Percentiles rank a stretch among this genome's conserved stretches.
These are phyloP conservation scores for Linnaemya vulpina DNA, from an alignment of 2,888 invertebrate species.

Conservation along the genomic window DNA sequence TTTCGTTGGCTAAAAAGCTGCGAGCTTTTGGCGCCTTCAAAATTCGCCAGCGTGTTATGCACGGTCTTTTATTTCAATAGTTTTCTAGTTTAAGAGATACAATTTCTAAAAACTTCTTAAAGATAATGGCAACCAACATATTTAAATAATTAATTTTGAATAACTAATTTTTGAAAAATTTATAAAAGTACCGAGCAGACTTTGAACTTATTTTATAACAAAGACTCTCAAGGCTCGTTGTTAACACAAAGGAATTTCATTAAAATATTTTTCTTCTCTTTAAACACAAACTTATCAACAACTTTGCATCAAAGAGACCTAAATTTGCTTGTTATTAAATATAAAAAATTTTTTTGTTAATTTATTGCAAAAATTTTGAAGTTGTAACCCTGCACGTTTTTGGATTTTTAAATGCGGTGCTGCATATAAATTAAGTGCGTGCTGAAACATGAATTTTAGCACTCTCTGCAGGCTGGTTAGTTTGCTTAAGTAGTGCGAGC, in stretches of 20 bases:
- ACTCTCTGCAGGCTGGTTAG: conserved; percentile 23
- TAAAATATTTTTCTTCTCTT: background rate
- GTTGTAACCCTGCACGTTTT: conserved; percentile 67
- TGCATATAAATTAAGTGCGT: conserved; percentile 69
- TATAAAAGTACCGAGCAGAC: background rate
- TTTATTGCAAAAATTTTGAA: conserved; percentile 49
- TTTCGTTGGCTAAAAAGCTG: no score
- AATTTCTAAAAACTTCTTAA: no score
- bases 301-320: conserved; percentile 33
- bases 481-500: conserved; percentile 4
- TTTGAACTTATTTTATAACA: background rate
- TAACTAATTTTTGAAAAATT: no score
- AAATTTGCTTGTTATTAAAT: conserved; percentile 25
- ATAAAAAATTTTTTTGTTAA: conserved; percentile 8
- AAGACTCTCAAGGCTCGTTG: background rate
- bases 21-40: no score
- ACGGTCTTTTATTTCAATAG: no score
- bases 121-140: no score
- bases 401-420: conserved; percentile 38
- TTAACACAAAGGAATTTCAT: background rate
- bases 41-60: no score
- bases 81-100: no score
- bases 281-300: conserved; percentile 50
- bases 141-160: no score
- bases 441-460: conserved; percentile 69